These are phyloP conservation scores for Germaria angustata DNA, from an alignment of 2,888 invertebrate species.

Conservation along the genomic window DNA sequence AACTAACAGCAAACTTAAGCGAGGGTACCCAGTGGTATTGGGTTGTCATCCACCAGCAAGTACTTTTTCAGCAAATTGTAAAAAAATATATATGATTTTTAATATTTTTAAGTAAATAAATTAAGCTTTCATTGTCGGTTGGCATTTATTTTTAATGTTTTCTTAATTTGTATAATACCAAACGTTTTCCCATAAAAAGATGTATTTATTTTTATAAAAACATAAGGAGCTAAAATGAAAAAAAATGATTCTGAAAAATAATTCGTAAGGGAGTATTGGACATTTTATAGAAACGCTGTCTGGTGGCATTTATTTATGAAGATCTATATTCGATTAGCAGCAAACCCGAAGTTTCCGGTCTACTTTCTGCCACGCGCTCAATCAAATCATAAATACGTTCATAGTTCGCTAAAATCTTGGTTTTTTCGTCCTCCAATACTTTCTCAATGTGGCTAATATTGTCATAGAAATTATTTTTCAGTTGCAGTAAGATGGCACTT, in stretches of 20 bases:
- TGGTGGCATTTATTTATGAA: conserved; percentile 84
- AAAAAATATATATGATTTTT: no score
- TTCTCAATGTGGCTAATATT: conserved; percentile 89
- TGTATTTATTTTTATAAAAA: no score
- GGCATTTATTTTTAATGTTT: no score
- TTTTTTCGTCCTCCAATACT: conserved; percentile 84
- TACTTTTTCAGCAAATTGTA: neutral
- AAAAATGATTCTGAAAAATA: no score
- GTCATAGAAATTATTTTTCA: conserved; percentile 84
- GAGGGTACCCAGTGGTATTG: neutral
- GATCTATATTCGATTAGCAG: conserved; percentile 87
- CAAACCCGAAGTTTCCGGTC: conserved; percentile 89
- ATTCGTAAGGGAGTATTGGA: conserved; percentile 87
- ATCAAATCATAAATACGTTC: conserved; percentile 90
- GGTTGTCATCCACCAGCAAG: neutral
- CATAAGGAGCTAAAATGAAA: no score
- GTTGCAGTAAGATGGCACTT: no score
- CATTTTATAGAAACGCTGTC: conserved; percentile 88
- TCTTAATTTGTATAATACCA: no score
- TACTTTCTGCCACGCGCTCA: conserved; percentile 87
- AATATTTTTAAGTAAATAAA: no score
- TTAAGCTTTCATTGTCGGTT: no score
- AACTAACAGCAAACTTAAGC: neutral
- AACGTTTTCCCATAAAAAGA: no score
- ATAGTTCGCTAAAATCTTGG: conserved; percentile 86